Base-by-base conservation (phyloP, 2,113 vertebrate genomes). In the Apistogramma diplotaenia region DNA sequence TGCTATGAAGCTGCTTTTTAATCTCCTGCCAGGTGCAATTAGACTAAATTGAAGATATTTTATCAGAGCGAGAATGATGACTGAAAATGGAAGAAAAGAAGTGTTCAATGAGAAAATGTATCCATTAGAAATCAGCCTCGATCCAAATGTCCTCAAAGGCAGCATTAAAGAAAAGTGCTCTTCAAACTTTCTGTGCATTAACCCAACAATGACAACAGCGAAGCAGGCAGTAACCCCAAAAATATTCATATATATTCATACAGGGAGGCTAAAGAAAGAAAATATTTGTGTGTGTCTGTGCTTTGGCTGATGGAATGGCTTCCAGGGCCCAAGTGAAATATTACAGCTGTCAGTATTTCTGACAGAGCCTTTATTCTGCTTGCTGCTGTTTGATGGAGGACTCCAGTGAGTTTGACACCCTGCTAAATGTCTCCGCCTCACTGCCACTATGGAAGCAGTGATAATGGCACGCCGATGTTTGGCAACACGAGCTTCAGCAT, bases 291-390 rank as follows among this genome's bases (percentile, higher is more conserved):
- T 74, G 54, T 1, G 40, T 46, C 73, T 84, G 75, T 83, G 80
- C 85, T 83, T 58, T 85, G 83, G 87, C 87, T 90, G 87, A 88
- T 87, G 74, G 82, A 90, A 87, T 61, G 75, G 83, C 90, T 91
- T 81, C 79, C 67, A 76, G 91, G 82, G 62, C 76, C 90, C 89
- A 78, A 81, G 82, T 92, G 89, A 93, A 91, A 84, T 92, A 93
- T 94, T 89, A 92, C 35, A 78, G 83, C 89, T 92, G 91, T 91
- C 93, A 91, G 61, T 56, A 25, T 83, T 87, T 83, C 51, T 91
- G 91, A 92, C 92, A 92, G 81, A 86, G 85, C 87, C 88, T 92
- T 93, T 92, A 88, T 93, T 91, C 87, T 83, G 81, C 37, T 54
- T 19, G 77, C 88, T 53, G 81, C 88, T 85, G 88, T 88, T 83